Evolutionary conservation across 2,113 vertebrate genomes (phyloP).

Genomic region (Nesoenas mayeri): DNA sequence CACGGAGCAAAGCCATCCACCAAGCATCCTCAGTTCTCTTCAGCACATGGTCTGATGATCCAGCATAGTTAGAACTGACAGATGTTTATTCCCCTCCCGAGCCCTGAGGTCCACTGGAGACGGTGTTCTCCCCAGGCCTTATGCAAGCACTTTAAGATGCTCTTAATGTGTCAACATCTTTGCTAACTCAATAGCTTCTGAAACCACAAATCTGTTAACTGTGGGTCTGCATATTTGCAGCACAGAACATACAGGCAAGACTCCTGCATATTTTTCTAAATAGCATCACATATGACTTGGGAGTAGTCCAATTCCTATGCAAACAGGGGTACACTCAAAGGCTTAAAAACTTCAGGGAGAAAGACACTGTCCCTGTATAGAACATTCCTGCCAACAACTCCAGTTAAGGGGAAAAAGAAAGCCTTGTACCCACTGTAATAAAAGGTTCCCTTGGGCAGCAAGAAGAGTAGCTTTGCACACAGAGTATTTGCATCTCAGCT

Average conservation of each 20-base stretch:
- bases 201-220: not conserved
- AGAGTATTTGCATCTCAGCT: slow-evolving; percentile 23
- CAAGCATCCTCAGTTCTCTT: not conserved
- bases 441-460: slow-evolving; percentile 3
- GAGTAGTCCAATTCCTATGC: not conserved
- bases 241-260: not conserved
- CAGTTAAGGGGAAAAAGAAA: not conserved
- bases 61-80: not conserved
- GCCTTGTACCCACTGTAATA: not conserved
- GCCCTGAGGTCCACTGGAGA: not conserved
- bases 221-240: not conserved
- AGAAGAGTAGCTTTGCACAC: slow-evolving; percentile 10
- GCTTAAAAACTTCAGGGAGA: not conserved
- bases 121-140: not conserved
- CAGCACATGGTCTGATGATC: not conserved
- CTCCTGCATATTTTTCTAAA: not conserved
- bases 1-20: not conserved
- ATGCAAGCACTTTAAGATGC: not conserved
- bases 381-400: not conserved
- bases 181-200: not conserved
- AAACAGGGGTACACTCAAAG: not conserved
- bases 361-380: not conserved
- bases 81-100: not conserved
- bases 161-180: not conserved
- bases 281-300: not conserved